phyloP scores from a whole-genome alignment of 2,113 vertebrate species.

The Dasyornis broadbenti region DNA sequence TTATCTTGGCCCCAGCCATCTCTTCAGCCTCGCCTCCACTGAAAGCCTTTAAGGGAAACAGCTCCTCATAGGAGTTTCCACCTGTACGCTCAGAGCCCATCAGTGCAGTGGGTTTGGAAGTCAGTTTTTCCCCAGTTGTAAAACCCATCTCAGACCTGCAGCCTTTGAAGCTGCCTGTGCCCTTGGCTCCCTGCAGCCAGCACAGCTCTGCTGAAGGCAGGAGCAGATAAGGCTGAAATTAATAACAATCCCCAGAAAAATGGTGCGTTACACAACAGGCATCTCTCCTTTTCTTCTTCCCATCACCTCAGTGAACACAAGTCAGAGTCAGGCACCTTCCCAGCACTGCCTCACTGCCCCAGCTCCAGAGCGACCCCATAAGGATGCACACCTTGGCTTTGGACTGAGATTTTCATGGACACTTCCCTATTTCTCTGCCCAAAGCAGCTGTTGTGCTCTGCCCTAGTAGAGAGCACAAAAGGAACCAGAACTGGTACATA shows the following conservation, averaged over 20 bases:
- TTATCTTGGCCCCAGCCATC: neutral
- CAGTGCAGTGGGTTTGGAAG: accelerated
- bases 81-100: accelerated
- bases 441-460: neutral
- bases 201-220: neutral
- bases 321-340: neutral
- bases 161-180: neutral
- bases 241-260: neutral
- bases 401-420: accelerated
- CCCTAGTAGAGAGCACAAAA: neutral
- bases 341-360: neutral
- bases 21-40: neutral
- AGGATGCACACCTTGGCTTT: neutral
- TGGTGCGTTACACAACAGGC: accelerated
- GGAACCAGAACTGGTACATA: neutral
- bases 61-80: accelerated
- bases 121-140: neutral
- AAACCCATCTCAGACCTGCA: neutral
- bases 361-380: accelerated
- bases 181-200: neutral
- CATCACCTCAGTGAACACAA: accelerated
- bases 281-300: neutral
- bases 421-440: neutral
- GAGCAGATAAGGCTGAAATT: neutral
- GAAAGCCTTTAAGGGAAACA: neutral